Base-by-base conservation (phyloP, 2,888 invertebrate species). In the Metalampra italica region DNA sequence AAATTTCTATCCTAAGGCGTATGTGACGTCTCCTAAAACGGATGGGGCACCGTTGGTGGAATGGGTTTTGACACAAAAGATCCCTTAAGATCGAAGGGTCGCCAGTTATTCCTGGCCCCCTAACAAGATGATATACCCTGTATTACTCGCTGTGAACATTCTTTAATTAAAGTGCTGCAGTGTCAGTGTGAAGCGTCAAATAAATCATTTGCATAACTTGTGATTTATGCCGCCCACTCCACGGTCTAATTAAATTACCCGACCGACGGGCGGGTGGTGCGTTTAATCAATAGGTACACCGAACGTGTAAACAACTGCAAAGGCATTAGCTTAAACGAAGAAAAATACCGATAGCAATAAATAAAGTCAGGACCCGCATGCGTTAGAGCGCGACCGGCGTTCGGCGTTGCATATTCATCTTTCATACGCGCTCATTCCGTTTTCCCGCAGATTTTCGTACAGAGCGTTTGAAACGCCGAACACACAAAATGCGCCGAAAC, bases 371-470 rank as follows among this genome's bases (percentile, higher is more conserved):
- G 62, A 54, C 52, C 55, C 57, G 52, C 64, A 63, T 62, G 66
- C 59, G 70, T 71, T 72, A 64, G 66, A 64, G 62, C 62, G 59
- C 60, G 55, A 55, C 58, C 60, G 57, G 52, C 61, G 67, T 61
- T n/a, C 60, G 57, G 60, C 70, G 67, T 75, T 82, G 82, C 79
- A 85, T 85, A 82, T 83, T 84, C 81, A 84, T 83, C 77, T 78
- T 76, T 70, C 70, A 78, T 75, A 78, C 71, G 61, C 68, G 70
- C 56, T 63, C 60, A 72, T 76, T 74, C 68, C 68, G 72, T 75
- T 80, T 76, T 69, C 61, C 65, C 64, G 65, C 62, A 66, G 62
- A 73, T 74, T 78, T 78, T 75, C 55, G 57, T 66, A 76, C 71
- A 73, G 71, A 70, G 64, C 69, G 65, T 75, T 75, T 82, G 75